Base-by-base conservation (phyloP, 2,113 vertebrate species). In the Cyanoliseus patagonus region DNA sequence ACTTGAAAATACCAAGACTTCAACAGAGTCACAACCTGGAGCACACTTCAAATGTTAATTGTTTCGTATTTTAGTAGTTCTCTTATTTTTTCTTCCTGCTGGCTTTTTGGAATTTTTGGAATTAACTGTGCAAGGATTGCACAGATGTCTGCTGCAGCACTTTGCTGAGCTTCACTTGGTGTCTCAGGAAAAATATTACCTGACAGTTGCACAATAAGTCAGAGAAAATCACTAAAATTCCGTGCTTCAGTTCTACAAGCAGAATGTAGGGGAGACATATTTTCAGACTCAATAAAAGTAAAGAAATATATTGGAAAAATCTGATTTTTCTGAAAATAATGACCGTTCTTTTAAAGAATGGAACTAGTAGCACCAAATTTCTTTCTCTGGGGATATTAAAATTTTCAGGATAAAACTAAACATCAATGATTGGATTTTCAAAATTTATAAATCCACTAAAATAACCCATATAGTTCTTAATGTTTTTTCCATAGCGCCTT, bases 21-120 rank as follows among this genome's bases (percentile, higher is more conserved):
- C 68, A 61, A 53, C 31, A 75, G 75, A 97, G 67, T 87, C 11
- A 90, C 97, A 97, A 91, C 16, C 3, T 67, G 49, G 68, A 37
- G 41, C 33, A 94, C 55, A 83, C 11, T 51, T 88, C 5, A 41
- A 80, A 85, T 88, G 47, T 86, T 90, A 93, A 93, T 41, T 24
- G 39, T 49, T 85, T 75, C 5, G 5, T 37, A 23, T 95, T 92
- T 96, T 76, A 72, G 33, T 69, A 79, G 24, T 28, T 81, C 18
- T 76, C 33, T 83, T 91, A 4, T 83, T 73, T 74, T 61, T 39
- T 27, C 12, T 39, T 92, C 20, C 23, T 19, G 15, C 77, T 94
- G 13, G 35, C 7, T 81, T 19, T 72, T 10, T 37, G 82, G 14
- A 92, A 85, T 25, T 44, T 83, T 52, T 92, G 63, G 63, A 91